Percentiles rank a stretch among this genome's conserved stretches.
Conservation (phyloP, 2,888 invertebrate species). For the Drepanosiphum platanoidis region DNA sequence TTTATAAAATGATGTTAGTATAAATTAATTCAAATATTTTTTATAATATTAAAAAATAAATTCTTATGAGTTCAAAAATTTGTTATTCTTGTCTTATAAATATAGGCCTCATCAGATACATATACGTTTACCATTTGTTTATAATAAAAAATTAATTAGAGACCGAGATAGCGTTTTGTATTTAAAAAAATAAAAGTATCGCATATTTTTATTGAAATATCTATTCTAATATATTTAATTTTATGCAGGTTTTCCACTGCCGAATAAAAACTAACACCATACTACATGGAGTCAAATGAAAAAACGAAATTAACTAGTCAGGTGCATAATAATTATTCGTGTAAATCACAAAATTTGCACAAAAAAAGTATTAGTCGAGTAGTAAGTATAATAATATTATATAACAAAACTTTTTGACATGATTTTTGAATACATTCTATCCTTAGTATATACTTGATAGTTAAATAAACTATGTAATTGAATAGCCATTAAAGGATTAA, state of each 20-base stretch:
- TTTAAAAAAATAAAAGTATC: neutral
- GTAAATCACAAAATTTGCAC: conserved; percentile 19
- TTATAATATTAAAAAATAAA: too few species aligned
- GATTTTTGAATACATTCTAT: neutral
- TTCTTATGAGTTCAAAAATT: too few species aligned
- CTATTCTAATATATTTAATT: neutral
- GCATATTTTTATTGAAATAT: neutral
- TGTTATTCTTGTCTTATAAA: too few species aligned
- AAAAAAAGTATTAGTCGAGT: conserved; percentile 45
- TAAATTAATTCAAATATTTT: too few species aligned
- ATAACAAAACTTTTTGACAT: neutral
- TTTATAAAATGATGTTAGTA: too few species aligned
- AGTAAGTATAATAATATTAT: conserved; percentile 54
- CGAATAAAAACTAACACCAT: neutral
- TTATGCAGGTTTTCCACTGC: neutral
- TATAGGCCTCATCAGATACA: too few species aligned
- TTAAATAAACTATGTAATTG: too few species aligned
- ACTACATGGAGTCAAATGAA: conserved; percentile 52
- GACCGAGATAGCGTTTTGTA: too few species aligned
- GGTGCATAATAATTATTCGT: neutral
- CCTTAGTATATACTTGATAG: too few species aligned
- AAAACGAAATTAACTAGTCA: conserved; percentile 22
- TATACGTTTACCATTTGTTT: too few species aligned
- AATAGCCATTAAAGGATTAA: too few species aligned
- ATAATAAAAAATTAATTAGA: too few species aligned